A percentile compares a stretch with the other conserved stretches of the same genome.
phyloP scores from a whole-genome alignment of 2,888 invertebrate genomes.

The Ditula angustiorana region DNA sequence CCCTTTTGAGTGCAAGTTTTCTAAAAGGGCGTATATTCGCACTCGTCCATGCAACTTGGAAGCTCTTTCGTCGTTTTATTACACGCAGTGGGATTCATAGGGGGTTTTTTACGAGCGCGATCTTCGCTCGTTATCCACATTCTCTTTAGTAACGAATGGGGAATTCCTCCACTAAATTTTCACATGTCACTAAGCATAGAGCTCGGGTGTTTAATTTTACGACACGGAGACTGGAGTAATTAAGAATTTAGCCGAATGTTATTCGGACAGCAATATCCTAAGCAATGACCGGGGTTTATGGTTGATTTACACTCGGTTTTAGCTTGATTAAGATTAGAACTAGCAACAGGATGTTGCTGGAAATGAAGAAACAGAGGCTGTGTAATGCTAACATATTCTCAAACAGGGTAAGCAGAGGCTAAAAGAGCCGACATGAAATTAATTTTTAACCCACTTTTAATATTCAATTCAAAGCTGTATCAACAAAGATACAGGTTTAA shows the following conservation, averaged over 20 bases:
- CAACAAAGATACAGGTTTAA: background rate
- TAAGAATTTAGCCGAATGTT: background rate
- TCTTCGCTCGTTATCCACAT: slow-evolving; percentile 55
- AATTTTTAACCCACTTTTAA: no score
- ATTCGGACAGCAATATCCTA: background rate
- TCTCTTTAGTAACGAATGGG: slow-evolving; percentile 56
- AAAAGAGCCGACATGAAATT: no score
- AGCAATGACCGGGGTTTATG: slow-evolving; percentile 6
- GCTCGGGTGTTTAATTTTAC: slow-evolving; percentile 41
- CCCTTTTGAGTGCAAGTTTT: slow-evolving; percentile 47
- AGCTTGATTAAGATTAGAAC: background rate
- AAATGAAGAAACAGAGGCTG: no score
- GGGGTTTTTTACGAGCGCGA: slow-evolving; percentile 53
- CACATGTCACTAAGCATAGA: slow-evolving; percentile 59
- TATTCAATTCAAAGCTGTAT: no score
- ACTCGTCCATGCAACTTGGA: background rate
- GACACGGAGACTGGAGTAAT: slow-evolving; percentile 19
- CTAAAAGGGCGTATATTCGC: slow-evolving; percentile 16
- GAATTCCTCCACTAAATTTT: slow-evolving; percentile 59
- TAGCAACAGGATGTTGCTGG: background rate
- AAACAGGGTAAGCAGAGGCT: no score
- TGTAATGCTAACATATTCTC: no score
- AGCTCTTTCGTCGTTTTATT: slow-evolving; percentile 9
- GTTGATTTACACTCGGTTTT: background rate
- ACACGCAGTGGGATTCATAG: slow-evolving; percentile 26